Evolutionary conservation across 1,140 invertebrate species (phyloP), one percentile per base, ranked within the genome.

Genomic region (Sminthurides bifidus): DNA sequence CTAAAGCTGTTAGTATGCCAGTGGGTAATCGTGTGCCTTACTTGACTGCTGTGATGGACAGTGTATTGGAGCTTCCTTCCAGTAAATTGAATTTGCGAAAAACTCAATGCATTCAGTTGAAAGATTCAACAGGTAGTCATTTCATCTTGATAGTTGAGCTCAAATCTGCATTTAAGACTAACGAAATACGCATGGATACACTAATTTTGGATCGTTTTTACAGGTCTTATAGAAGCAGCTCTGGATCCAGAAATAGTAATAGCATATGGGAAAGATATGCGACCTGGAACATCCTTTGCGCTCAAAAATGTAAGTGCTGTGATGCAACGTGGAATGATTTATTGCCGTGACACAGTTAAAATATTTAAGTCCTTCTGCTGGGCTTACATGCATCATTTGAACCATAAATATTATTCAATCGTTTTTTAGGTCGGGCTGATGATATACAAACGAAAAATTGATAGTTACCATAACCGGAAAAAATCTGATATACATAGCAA

Each of bases 251-350:
- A n/a, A 3, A 30, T 59, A 19, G 29, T 52, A 1, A 37, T 5
- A 23, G 17, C 19, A n/a, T 35, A 50, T 14, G 40, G 35, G 1
- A 17, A 33, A 10, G 45, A 50, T 4, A 21, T 59, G 12, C 15
- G 2, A 12, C 35, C 52, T n/a, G 58, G 58, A 27, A 43, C 52
- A 37, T 29, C 52, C 19, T n/a, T 59, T 14, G 58, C 58, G 2
- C 24, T 59, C 23, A 52, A 30, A 41, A 55, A 54, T 45, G 58
- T 59, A 55, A 59, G n/a, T 26, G n/a, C n/a, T n/a, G n/a, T n/a
- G n/a, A n/a, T n/a, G n/a, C n/a, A n/a, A n/a, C n/a, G n/a, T n/a
- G n/a, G n/a, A n/a, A n/a, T n/a, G n/a, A n/a, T n/a, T n/a, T n/a
- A n/a, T n/a, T n/a, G n/a, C n/a, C n/a, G n/a, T n/a, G n/a, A n/a